Base-by-base conservation (phyloP, 2,113 vertebrate genomes). In the Etheostoma spectabile region DNA sequence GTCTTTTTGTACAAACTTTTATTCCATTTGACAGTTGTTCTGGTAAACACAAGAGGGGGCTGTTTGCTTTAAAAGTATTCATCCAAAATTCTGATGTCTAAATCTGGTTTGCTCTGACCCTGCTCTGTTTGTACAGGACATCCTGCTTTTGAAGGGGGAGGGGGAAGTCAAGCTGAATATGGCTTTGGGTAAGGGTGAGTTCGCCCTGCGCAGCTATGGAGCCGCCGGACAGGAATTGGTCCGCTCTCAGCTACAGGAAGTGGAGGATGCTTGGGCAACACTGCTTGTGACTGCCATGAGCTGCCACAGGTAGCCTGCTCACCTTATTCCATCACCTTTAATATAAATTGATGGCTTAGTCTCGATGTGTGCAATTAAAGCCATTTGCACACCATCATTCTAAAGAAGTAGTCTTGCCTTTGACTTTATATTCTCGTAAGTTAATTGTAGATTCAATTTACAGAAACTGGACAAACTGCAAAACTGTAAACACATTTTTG, bases 121-220 rank as follows among this genome's bases (percentile, higher is more conserved):
- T 6, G 7, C 56, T 90, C 14, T 91, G 80, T 91, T 78, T 90
- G 55, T 78, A 76, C 87, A 99, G 99, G 99, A 99, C 57, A 97
- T 99, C 94, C 95, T 99, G 83, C 93, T 99, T 89, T 95, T 98
- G 95, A 99, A 97, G 94, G 98, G 97, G 0, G 98, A 99, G 21
- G 98, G 98, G 0, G 99, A 99, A 84, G 97, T 99, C 59, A 99
- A 97, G 78, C 89, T 99, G 87, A 99, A 98, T 65, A 96, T 99
- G 96, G 96, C 97, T 21, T 95, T 99, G 70, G 98, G 98, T 67
- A 99, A 99, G 94, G 97, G 96, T 21, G 97, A 99, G 49, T 93
- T 97, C 83, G 96, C 96, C 19, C 87, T 97, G 82, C 96, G 93
- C 87, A 95, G 95, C 84, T 96, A 96, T 82, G 96, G 91, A 60